Evolutionary conservation across 2,888 invertebrate species (phyloP).

Genomic region (Oasisia sp.): DNA sequence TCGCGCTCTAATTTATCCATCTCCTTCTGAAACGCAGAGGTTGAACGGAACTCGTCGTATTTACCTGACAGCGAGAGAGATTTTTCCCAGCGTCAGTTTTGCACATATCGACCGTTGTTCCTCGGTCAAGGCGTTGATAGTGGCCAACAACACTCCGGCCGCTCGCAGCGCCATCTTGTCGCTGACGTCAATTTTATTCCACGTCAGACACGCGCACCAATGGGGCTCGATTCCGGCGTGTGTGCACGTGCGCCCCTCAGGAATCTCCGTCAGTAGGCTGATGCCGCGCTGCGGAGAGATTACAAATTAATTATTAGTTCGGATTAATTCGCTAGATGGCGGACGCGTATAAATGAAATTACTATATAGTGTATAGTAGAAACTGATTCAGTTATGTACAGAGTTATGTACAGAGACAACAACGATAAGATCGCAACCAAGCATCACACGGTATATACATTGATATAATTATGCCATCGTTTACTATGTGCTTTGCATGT

Average conservation of each 20-base stretch:
- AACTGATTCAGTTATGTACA: too few relatives aligned
- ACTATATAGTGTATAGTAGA: too few relatives aligned
- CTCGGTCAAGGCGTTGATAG: constrained; percentile 37
- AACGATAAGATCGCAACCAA: neutral
- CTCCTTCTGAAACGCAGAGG: too few relatives aligned
- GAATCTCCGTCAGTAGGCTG: constrained; percentile 65
- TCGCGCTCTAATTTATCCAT: too few relatives aligned
- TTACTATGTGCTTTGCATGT: too few relatives aligned
- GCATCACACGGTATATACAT: too few relatives aligned
- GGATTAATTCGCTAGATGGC: neutral
- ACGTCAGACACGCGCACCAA: constrained; percentile 92
- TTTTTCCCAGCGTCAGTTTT: constrained; percentile 28
- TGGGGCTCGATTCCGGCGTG: constrained; percentile 77
- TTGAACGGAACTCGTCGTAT: neutral
- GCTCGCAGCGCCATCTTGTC: constrained; percentile 52
- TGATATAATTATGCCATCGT: too few relatives aligned
- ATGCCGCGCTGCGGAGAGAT: constrained; percentile 47
- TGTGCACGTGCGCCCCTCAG: neutral
- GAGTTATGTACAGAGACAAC: neutral
- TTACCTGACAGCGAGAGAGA: constrained; percentile 34
- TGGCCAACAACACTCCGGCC: constrained; percentile 29
- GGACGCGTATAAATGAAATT: neutral
- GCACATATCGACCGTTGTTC: constrained; percentile 31
- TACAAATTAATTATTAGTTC: neutral
- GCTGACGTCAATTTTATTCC: constrained; percentile 74